Conservation (phyloP, 2,797 vertebrate genomes). For the Streptopelia turtur region DNA sequence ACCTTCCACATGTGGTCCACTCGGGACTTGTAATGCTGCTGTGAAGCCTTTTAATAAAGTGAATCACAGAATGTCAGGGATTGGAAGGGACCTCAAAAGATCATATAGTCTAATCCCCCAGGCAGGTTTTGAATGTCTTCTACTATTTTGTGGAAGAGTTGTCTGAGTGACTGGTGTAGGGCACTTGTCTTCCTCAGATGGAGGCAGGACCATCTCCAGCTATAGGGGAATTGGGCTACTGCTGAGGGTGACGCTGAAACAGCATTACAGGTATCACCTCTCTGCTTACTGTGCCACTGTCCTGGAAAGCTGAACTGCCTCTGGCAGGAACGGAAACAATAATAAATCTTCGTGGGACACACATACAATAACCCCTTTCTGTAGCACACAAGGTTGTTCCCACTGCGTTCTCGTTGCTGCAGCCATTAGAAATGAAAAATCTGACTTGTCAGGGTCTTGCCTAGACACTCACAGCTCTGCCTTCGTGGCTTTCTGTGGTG, state of each 20-base stretch:
- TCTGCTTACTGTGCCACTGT: neutral
- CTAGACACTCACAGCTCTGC: neutral
- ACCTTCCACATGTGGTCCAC: neutral
- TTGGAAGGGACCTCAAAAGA: no score
- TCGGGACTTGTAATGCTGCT: neutral
- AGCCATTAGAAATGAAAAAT: neutral
- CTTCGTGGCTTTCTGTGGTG: neutral
- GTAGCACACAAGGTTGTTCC: neutral
- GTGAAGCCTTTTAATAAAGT: neutral
- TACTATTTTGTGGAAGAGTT: neutral
- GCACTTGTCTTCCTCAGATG: neutral
- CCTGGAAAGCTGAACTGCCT: neutral
- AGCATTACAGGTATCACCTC: neutral
- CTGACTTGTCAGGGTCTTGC: neutral
- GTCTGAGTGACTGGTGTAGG: neutral
- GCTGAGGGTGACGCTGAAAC: neutral
- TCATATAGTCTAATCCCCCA: no score
- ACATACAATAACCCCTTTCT: fast-evolving
- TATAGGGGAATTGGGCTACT: neutral
- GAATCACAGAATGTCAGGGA: neutral
- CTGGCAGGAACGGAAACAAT: neutral
- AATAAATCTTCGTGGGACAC: neutral
- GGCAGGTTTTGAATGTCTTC: no score
- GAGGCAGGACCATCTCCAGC: neutral
- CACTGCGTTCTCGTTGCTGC: neutral